Evolutionary conservation across 2,888 invertebrate species (phyloP).

Genomic region (Spisula solida): DNA sequence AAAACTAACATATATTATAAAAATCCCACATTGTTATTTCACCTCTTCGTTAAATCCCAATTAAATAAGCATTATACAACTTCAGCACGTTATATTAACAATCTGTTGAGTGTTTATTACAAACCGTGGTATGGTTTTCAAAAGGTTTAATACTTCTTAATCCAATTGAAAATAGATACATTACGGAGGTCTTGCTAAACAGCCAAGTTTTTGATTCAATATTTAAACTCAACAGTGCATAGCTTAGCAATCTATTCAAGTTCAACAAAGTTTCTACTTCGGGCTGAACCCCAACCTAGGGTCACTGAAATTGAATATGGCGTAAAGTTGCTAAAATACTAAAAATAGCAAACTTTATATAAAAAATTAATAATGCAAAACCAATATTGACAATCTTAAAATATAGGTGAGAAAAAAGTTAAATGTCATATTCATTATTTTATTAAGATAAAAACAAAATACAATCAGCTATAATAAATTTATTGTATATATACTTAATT

Average conservation of each 20-base stretch:
- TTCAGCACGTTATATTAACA: slow-evolving; percentile 23
- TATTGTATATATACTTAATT: too few relatives aligned
- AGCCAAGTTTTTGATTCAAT: slow-evolving; percentile 36
- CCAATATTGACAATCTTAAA: background rate
- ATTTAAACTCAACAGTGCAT: slow-evolving; percentile 10
- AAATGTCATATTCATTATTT: background rate
- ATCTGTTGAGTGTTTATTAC: slow-evolving; percentile 19
- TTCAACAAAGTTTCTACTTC: background rate
- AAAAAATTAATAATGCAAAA: slow-evolving; percentile 22
- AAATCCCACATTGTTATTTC: slow-evolving; percentile 18
- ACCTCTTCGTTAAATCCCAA: slow-evolving; percentile 31
- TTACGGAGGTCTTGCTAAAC: slow-evolving; percentile 33
- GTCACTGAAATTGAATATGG: slow-evolving; percentile 40
- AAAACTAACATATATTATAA: background rate
- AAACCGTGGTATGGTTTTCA: slow-evolving; percentile 20
- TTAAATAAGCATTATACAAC: slow-evolving; percentile 29
- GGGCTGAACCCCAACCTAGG: background rate
- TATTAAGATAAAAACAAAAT: background rate
- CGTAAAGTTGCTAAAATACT: background rate
- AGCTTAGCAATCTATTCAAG: background rate
- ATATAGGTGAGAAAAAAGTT: background rate
- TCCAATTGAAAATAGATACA: slow-evolving; percentile 38
- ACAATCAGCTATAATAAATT: background rate
- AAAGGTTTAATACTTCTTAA: slow-evolving; percentile 20
- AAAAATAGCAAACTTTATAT: background rate